phyloP scores from a whole-genome alignment of 2,888 invertebrate genomes.

The Phengaris alcon region DNA sequence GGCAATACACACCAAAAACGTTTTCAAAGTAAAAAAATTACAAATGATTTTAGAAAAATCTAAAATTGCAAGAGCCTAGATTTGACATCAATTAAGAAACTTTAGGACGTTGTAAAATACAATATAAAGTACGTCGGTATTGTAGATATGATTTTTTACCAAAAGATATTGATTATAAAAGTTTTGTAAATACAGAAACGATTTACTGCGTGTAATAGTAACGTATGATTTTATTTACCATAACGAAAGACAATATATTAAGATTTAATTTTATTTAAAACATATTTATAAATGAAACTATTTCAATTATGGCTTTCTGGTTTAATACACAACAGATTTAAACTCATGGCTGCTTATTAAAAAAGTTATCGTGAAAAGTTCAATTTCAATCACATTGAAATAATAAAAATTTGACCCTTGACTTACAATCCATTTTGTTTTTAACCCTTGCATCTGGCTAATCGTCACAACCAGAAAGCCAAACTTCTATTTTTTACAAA shows the following conservation, averaged over 20 bases:
- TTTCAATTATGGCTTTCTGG: constrained; percentile 11
- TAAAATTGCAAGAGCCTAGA: background rate
- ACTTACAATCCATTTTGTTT: too few relatives aligned
- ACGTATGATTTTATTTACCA: constrained; percentile 49
- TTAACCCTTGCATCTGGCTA: too few relatives aligned
- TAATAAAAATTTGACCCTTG: background rate
- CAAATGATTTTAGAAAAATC: too few relatives aligned
- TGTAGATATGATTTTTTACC: constrained; percentile 44
- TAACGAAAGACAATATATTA: constrained; percentile 58
- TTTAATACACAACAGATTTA: background rate
- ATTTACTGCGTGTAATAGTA: background rate
- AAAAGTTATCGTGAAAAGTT: background rate
- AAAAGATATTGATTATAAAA: constrained; percentile 42
- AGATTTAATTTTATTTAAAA: constrained; percentile 33
- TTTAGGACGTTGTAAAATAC: background rate
- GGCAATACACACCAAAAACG: background rate
- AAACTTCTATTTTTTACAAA: background rate
- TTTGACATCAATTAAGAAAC: background rate
- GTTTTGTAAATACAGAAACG: constrained; percentile 45
- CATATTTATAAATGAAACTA: constrained; percentile 24
- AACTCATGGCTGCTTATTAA: background rate
- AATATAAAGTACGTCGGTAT: constrained; percentile 10
- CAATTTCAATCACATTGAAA: background rate
- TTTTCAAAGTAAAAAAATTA: background rate
- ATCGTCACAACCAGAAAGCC: constrained; percentile 10